Percentiles rank a stretch among this genome's conserved stretches.
Evolutionary conservation across 2,113 vertebrate genomes (phyloP).

Genomic region (Malaclemys terrapin): DNA sequence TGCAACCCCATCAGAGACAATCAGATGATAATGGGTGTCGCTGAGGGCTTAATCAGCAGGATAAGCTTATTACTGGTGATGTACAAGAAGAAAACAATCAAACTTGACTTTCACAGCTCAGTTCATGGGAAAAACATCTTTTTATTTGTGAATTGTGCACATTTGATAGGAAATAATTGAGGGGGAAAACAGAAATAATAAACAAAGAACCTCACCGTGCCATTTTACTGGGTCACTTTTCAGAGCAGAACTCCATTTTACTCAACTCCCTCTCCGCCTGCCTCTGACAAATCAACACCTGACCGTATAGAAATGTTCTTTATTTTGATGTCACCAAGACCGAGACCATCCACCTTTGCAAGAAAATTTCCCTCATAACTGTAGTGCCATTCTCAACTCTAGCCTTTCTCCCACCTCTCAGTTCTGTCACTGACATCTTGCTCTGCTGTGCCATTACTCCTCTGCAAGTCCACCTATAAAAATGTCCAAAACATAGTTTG

Average conservation of each 20-base stretch:
- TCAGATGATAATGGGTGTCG: not conserved
- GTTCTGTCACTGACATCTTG: not conserved
- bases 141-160: not conserved
- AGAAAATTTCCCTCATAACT: slow-evolving; percentile 42
- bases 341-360: slow-evolving; percentile 50
- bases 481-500: not conserved
- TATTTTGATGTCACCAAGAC: slow-evolving; percentile 18
- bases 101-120: not conserved
- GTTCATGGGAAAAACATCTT: not conserved
- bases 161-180: not conserved
- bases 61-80: rapidly evolving
- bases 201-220: not conserved
- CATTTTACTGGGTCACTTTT: not conserved
- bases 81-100: not conserved
- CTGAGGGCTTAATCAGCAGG: not conserved
- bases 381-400: not conserved
- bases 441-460: slow-evolving; percentile 45
- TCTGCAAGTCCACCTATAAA: not conserved
- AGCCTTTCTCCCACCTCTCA: not conserved
- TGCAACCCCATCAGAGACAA: not conserved
- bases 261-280: not conserved
- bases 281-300: slow-evolving; percentile 24
- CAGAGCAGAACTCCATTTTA: not conserved
- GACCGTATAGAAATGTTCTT: slow-evolving; percentile 23
- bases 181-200: not conserved